Evolutionary conservation across 2,888 invertebrate species (phyloP).

Genomic region (Pammene aurita): DNA sequence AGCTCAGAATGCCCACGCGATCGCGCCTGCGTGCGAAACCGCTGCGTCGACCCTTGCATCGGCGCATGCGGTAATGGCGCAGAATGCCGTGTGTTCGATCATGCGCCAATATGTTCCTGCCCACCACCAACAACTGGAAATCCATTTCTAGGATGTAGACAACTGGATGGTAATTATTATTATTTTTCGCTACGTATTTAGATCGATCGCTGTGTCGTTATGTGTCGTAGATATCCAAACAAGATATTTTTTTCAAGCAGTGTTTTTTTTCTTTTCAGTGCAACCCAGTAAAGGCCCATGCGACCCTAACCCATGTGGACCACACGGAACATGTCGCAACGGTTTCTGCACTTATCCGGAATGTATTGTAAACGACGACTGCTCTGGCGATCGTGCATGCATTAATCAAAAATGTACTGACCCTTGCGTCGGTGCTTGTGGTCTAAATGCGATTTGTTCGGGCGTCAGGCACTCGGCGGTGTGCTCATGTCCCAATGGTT

Average conservation of each 20-base stretch:
- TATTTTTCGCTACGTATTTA: not conserved
- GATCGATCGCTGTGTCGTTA: no score
- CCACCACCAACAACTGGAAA: constrained; percentile 88
- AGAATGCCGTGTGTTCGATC: constrained; percentile 85
- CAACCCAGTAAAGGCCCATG: constrained; percentile 83
- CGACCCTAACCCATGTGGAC: constrained; percentile 88
- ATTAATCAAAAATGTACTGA: constrained; percentile 92
- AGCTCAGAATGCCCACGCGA: constrained; percentile 91
- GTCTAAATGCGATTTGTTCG: constrained; percentile 92
- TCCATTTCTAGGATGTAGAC: constrained; percentile 88
- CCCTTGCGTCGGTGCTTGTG: constrained; percentile 92
- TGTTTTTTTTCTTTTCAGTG: constrained; percentile 53
- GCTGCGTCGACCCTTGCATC: constrained; percentile 91
- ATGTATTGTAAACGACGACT: constrained; percentile 94
- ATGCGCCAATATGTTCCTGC: constrained; percentile 89
- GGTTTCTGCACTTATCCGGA: constrained; percentile 90
- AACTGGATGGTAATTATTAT: constrained; percentile 54
- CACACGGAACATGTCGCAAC: constrained; percentile 86
- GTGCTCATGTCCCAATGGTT: constrained; percentile 91
- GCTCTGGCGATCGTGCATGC: constrained; percentile 91
- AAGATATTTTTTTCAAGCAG: no score
- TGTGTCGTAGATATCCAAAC: no score
- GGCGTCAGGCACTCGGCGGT: constrained; percentile 88
- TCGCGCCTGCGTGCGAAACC: constrained; percentile 89
- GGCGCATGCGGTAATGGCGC: constrained; percentile 92